Evolutionary conservation across 1,140 invertebrate species (phyloP).

Genomic region (Reticulitermes speratus): DNA sequence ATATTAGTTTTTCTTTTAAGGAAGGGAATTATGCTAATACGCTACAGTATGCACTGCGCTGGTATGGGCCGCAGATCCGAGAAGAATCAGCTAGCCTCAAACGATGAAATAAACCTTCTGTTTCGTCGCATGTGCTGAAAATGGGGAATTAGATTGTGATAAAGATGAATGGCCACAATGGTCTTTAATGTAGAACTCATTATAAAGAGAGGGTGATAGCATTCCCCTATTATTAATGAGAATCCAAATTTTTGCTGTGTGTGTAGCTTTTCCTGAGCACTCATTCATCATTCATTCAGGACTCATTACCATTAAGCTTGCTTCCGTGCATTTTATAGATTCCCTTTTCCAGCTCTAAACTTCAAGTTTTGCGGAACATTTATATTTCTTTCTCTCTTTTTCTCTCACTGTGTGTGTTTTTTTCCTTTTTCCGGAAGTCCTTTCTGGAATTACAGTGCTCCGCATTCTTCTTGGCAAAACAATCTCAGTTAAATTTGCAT

Average conservation of each 20-base stretch:
- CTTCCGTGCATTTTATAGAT: not conserved
- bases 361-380: not conserved
- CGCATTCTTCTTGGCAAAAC: not conserved
- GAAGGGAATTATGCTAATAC: no score
- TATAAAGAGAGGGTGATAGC: not conserved
- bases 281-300: not conserved
- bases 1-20: no score
- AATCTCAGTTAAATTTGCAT: not conserved
- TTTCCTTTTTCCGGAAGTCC: not conserved
- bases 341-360: not conserved
- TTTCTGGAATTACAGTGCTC: not conserved
- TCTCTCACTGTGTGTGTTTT: not conserved
- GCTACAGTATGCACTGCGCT: no score
- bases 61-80: no score
- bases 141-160: not conserved
- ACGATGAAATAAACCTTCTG: not conserved
- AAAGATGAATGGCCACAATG: not conserved
- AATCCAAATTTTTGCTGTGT: not conserved
- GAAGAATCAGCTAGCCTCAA: not conserved
- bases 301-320: not conserved
- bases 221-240: not conserved
- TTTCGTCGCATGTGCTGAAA: not conserved
- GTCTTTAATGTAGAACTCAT: not conserved
- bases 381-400: not conserved
- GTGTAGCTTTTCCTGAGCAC: not conserved